Percentiles rank a stretch among this genome's conserved stretches.
phyloP scores from a whole-genome alignment of 2,888 invertebrate species.

The Chironomus tentans region DNA sequence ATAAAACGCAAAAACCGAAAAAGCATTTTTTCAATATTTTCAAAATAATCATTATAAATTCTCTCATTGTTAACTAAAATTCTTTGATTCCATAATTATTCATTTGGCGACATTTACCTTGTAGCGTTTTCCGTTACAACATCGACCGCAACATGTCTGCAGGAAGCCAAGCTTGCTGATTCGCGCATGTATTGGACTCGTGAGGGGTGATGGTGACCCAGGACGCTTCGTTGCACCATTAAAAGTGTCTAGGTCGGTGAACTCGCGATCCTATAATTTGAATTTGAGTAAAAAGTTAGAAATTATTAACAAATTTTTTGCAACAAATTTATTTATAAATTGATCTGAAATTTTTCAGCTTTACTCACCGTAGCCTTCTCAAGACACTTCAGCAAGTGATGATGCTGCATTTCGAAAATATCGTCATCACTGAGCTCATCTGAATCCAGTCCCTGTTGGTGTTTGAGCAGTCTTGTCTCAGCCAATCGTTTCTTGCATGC shows the following conservation, averaged over 20 bases:
- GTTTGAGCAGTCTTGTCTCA: conserved; percentile 78
- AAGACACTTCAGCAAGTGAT: conserved; percentile 91
- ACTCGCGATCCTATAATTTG: conserved; percentile 82
- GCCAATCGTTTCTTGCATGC: conserved; percentile 98
- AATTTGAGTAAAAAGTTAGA: too few species aligned
- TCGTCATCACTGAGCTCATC: conserved; percentile 91
- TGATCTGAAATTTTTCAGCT: too few species aligned
- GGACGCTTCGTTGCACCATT: conserved; percentile 91
- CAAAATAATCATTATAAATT: too few species aligned
- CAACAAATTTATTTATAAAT: too few species aligned
- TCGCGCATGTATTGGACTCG: conserved; percentile 78
- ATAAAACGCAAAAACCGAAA: too few species aligned
- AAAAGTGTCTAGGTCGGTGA: conserved; percentile 90
- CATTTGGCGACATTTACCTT: conserved; percentile 50
- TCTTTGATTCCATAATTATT: not conserved
- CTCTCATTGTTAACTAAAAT: too few species aligned
- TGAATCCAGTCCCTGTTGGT: conserved; percentile 83
- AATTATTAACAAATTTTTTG: too few species aligned
- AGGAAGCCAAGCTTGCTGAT: conserved; percentile 59
- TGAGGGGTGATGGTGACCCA: conserved; percentile 77
- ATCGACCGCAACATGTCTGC: conserved; percentile 74
- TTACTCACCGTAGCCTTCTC: conserved; percentile 96
- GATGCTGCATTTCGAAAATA: conserved; percentile 98
- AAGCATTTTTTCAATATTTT: too few species aligned
- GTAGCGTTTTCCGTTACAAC: conserved; percentile 73